Base-by-base conservation (phyloP, 1,140 invertebrate species). In the Pogonognathellus flavescens region DNA sequence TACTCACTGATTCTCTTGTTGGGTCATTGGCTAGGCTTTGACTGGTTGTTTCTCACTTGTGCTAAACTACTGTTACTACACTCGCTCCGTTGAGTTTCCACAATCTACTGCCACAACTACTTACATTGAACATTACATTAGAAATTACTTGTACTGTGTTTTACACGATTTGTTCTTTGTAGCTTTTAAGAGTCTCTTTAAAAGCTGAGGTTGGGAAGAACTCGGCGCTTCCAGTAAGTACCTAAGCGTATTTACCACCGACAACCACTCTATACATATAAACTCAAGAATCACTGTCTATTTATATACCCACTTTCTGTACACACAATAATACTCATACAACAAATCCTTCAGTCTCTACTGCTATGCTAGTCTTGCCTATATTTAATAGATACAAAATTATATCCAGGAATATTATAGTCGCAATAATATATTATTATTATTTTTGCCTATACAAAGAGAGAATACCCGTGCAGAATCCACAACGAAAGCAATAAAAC, bases 71-170 rank as follows among this genome's bases (percentile, higher is more conserved):
- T 10, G 25, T 66, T 11, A 9, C 62, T 20, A 66, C 62, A 66
- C 11, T 66, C 62, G 62, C 10, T 66, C 25, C 62, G 62, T 66
- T 66, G 62, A 66, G 62, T 66, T 66, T 66, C 20, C 62, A 66
- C 62, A 66, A 66, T 14, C 62, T 66, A 22, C 62, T 55, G 62
- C 62, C 62, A 66, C 62, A 66, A 66, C 62, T 66, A 66, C 62
- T 66, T 66, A 66, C 62, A 66, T 66, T 66, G 14, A 66, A 25
- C 62, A 66, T 66, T 25, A 66, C 62, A 66, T 25, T 66, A 25
- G 62, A 66, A 66, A 66, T 66, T 66, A 66, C 62, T 66, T 25
- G 20, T 66, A 66, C 31, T 41, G 31, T 11, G 25, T 66, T 20
- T 66, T 66, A 20, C 25, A 66, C 62, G 22, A 25, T 20, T 31